phyloP scores from a whole-genome alignment of 2,113 vertebrate genomes.

The Chaetorhynchus papuensis region DNA sequence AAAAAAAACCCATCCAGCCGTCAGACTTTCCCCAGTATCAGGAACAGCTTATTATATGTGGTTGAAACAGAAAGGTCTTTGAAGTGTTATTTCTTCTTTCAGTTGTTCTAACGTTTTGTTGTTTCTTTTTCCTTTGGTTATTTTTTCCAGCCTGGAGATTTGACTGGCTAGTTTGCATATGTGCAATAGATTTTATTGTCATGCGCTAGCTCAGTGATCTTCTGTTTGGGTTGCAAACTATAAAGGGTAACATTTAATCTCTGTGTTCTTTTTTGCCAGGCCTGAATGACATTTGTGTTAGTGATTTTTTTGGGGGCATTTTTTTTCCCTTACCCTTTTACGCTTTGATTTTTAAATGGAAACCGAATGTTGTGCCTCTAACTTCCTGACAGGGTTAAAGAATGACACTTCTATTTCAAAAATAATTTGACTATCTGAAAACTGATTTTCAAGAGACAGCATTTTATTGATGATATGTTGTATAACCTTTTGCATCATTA shows the following conservation, averaged over 20 bases:
- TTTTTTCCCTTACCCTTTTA: background rate
- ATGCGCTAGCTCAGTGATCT: background rate
- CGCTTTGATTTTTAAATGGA: constrained; percentile 28
- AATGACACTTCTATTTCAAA: constrained; percentile 15
- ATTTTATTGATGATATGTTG: constrained; percentile 24
- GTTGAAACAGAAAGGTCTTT: background rate
- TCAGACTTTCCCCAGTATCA: background rate
- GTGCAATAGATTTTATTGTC: background rate
- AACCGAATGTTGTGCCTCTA: background rate
- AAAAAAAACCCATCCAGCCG: background rate
- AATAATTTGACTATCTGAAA: constrained; percentile 40
- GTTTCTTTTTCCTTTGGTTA: background rate
- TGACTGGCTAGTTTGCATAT: background rate
- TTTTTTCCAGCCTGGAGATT: background rate
- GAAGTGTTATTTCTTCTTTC: background rate
- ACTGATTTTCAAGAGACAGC: constrained; percentile 27
- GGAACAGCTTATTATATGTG: background rate
- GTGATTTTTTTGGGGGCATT: background rate
- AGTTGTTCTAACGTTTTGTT: background rate
- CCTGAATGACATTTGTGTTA: constrained; percentile 19
- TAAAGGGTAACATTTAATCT: constrained; percentile 30
- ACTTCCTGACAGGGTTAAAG: constrained; percentile 35
- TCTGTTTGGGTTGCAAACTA: background rate
- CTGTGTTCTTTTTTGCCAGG: background rate
- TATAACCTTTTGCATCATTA: constrained; percentile 41